Conservation (phyloP, 1,140 invertebrate genomes). For the Heliconius himera region DNA sequence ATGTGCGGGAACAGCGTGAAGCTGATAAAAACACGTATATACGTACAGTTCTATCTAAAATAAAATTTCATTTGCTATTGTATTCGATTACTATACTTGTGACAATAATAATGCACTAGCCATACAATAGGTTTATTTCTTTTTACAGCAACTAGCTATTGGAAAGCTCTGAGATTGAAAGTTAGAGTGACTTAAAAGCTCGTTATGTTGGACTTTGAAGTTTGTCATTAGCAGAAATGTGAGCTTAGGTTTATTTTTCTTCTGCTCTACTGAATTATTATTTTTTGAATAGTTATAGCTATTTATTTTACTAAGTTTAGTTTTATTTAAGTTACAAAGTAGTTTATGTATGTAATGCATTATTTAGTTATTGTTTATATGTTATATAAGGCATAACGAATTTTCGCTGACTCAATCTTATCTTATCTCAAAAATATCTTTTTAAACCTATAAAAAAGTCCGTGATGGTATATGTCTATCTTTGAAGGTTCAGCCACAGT, state of each 20-base stretch:
- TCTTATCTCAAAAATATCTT: too few species aligned
- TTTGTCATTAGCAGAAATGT: slow-evolving; percentile 5
- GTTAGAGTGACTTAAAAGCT: neutral
- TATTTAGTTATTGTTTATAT: too few species aligned
- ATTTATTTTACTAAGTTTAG: neutral
- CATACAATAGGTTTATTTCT: neutral
- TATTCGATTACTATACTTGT: neutral
- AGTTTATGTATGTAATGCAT: too few species aligned
- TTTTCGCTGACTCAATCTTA: too few species aligned
- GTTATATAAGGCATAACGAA: too few species aligned
- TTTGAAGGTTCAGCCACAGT: too few species aligned
- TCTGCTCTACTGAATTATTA: neutral
- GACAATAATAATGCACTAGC: neutral
- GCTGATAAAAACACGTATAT: too few species aligned
- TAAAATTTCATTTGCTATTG: neutral
- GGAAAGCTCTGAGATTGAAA: neutral
- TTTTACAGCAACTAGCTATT: neutral
- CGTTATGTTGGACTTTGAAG: slow-evolving; percentile 4
- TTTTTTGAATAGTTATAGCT: neutral
- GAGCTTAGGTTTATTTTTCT: neutral
- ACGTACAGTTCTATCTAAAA: too few species aligned
- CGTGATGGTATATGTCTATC: too few species aligned
- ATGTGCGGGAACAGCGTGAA: too few species aligned
- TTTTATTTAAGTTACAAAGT: neutral
- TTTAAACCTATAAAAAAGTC: too few species aligned